A percentile compares a stretch with the other conserved stretches of the same genome.
Evolutionary conservation across 2,797 vertebrate genomes (phyloP).

Genomic region (Alcedo atthis): DNA sequence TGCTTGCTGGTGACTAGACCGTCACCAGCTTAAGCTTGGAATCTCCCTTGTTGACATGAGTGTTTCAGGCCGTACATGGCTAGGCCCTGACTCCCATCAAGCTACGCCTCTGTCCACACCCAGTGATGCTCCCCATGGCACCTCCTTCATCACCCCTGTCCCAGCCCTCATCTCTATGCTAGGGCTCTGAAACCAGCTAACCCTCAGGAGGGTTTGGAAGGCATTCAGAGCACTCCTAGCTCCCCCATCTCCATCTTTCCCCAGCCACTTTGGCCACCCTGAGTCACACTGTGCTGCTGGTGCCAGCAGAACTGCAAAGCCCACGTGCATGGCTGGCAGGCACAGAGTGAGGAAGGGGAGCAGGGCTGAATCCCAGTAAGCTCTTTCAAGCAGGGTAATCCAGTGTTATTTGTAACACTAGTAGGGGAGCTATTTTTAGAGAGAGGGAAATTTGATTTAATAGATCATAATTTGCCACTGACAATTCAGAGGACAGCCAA

Average conservation of each 20-base stretch:
- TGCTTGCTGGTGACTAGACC: accelerated
- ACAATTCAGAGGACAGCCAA: conserved; percentile 45
- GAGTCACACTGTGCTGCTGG: accelerated
- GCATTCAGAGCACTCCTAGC: accelerated
- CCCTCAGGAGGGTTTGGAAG: not conserved
- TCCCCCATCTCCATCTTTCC: not conserved
- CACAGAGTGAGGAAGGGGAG: not conserved
- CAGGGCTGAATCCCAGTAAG: not conserved
- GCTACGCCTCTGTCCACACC: not conserved
- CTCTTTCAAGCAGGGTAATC: not conserved
- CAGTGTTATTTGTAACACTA: conserved; percentile 21
- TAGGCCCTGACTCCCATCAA: accelerated
- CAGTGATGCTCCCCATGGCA: accelerated
- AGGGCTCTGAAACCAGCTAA: not conserved
- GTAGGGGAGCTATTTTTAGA: conserved; percentile 64
- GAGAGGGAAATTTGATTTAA: conserved; percentile 68
- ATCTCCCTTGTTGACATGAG: not conserved
- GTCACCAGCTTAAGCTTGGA: not conserved
- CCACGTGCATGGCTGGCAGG: not conserved
- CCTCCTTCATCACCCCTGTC: not conserved
- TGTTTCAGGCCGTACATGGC: conserved; percentile 1
- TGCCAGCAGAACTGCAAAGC: not conserved
- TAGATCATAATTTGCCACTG: conserved; percentile 58
- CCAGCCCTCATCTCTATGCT: not conserved
- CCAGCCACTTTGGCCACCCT: accelerated